Percentiles rank a stretch among this genome's conserved stretches.
Conservation (phyloP, 1,140 invertebrate genomes). For the Octopus bimaculoides region DNA sequence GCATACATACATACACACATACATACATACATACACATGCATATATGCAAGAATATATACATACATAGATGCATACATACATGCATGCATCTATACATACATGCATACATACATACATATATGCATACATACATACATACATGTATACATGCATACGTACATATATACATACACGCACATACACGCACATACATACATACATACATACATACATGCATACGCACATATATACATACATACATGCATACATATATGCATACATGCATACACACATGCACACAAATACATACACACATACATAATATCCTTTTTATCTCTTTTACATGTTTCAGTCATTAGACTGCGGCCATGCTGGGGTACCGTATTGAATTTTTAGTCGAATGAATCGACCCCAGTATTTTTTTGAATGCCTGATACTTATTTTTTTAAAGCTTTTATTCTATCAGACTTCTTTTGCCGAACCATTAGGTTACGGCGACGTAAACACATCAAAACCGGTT, state of each 20-base stretch:
- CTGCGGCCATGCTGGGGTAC: fast-evolving
- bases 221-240: background rate
- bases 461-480: no score
- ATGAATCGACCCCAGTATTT: no score
- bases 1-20: no score
- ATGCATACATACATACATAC: background rate
- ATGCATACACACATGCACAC: no score
- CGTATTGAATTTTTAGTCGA: fast-evolving
- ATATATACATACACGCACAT: background rate
- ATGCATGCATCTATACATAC: background rate
- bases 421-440: no score
- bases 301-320: no score
- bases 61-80: background rate
- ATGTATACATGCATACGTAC: background rate
- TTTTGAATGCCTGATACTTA: no score
- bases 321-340: fast-evolving
- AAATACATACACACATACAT: no score
- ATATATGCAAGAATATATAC: no score
- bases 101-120: background rate
- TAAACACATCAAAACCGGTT: no score
- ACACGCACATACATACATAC: background rate
- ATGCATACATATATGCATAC: background rate
- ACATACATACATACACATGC: no score
- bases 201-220: background rate
- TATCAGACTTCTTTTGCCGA: no score